Evolutionary conservation across 2,888 invertebrate genomes (phyloP), one percentile per base, ranked within the genome.

Genomic region (Habroteleia sp.): DNA sequence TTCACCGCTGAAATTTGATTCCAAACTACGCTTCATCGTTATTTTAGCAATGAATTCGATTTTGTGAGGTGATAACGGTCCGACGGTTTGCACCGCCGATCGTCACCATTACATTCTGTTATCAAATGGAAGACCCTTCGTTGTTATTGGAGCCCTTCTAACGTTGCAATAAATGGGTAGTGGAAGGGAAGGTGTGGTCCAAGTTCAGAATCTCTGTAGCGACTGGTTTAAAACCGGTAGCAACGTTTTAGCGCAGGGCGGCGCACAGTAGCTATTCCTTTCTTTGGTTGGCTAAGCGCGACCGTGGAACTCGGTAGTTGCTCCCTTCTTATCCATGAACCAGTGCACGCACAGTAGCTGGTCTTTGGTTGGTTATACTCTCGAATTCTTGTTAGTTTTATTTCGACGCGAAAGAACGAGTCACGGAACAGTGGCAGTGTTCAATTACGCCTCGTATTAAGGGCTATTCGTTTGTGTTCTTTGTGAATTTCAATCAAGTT

Each of bases 191-290:
- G 80, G 80, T 83, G 85, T 84, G 85, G 84, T 83, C 76, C 81
- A 62, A 56, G 66, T 62, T 65, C 63, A 54, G 63, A 73, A 23
- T 69, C 77, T 76, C 81, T 52, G 82, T 80, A 81, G 84, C 82
- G 80, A 85, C 79, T 83, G 86, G 86, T 80, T 82, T 77, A 85
- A 86, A 84, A 85, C 87, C 87, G 85, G 88, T 87, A 88, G 88
- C 86, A 80, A 41, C 81, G 80, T 79, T 84, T 83, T 83, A 82
- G 82, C 82, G 85, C 84, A 87, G 85, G 87, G 88, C 88, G 88
- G 86, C 84, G 86, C 88, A 87, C 88, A 71, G 88, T 88, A 88
- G 88, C 87, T 75, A 81, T 79, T 77, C 73, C 77, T 63, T 79
- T 78, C 81, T 82, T 86, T 86, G 86, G 86, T 87, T 86, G 86